A percentile compares a stretch with the other conserved stretches of the same genome.
Conservation (phyloP, 2,113 vertebrate species). For the Dipodomys stephensi region DNA sequence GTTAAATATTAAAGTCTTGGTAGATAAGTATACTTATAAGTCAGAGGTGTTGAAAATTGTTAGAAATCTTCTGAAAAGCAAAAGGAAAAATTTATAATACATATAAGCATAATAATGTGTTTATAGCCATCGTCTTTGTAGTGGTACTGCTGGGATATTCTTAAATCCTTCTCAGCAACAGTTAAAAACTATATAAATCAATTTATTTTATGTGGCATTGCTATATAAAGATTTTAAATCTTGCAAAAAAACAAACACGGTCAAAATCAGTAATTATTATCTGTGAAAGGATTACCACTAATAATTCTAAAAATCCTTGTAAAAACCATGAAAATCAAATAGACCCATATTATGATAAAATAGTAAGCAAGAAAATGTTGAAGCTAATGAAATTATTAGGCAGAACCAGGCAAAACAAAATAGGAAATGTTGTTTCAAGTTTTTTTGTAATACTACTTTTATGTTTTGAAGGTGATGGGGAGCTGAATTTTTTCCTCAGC, state of each 20-base stretch:
- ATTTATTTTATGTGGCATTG: background rate
- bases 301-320: background rate
- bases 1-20: constrained; percentile 21
- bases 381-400: background rate
- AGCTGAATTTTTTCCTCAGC: background rate
- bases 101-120: constrained; percentile 5
- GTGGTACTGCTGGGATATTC: background rate
- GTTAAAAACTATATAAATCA: background rate
- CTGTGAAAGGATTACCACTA: background rate
- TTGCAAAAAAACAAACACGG: background rate
- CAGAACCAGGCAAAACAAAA: constrained; percentile 1
- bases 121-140: background rate
- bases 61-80: background rate
- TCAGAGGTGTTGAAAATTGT: background rate
- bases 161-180: constrained; percentile 4
- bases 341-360: background rate
- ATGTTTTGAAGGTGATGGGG: constrained; percentile 9
- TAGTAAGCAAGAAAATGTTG: constrained; percentile 31
- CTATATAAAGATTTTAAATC: background rate
- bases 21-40: background rate
- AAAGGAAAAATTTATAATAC: background rate
- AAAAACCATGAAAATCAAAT: constrained; percentile 10
- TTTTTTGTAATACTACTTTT: background rate
- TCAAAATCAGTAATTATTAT: background rate
- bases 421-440: background rate